A percentile compares a stretch with the other conserved stretches of the same genome.
Conservation (phyloP, 2,113 vertebrate species). For the Tympanuchus pallidicinctus region DNA sequence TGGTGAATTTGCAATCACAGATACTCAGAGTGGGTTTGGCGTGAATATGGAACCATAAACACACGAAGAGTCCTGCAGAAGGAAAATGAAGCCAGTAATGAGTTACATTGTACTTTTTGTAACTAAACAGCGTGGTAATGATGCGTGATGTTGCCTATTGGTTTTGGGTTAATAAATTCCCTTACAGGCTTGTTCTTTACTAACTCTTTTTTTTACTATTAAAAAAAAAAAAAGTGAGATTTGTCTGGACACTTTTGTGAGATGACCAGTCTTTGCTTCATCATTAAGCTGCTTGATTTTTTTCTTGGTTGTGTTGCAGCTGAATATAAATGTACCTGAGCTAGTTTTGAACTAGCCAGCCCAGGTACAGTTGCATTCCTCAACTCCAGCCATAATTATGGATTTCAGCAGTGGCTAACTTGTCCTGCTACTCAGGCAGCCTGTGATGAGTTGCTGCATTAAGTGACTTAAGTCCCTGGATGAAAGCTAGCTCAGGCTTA, state of each 20-base stretch:
- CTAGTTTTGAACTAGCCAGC: neutral
- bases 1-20: neutral
- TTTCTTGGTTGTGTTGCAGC: neutral
- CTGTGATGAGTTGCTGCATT: neutral
- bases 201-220: neutral
- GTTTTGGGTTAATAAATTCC: neutral
- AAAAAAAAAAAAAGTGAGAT: neutral
- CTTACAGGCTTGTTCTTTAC: neutral
- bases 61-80: neutral
- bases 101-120: neutral
- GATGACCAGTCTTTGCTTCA: neutral
- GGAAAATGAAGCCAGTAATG: neutral
- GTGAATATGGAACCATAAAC: neutral
- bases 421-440: neutral
- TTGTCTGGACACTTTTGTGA: neutral
- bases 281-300: neutral
- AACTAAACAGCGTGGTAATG: neutral
- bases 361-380: neutral
- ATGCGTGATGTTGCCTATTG: neutral
- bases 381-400: neutral
- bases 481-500: neutral
- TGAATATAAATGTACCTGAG: neutral
- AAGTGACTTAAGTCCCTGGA: neutral
- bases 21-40: neutral
- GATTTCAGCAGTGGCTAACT: neutral